Evolutionary conservation across 2,888 invertebrate species (phyloP), one percentile per base, ranked within the genome.

Genomic region (Philonicus albiceps): DNA sequence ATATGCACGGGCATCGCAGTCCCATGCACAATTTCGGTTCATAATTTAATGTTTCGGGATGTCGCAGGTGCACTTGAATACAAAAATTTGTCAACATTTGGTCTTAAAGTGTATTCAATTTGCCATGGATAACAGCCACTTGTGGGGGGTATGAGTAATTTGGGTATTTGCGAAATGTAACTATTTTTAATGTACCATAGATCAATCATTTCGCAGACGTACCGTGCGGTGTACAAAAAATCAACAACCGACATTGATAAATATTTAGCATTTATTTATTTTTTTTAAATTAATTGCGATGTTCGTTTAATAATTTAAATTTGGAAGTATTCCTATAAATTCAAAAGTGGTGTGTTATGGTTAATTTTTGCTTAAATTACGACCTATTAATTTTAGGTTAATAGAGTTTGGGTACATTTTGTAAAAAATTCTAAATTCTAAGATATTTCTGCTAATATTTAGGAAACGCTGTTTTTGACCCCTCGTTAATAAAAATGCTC

Each of bases 11-110:
- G 16, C 16, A 74, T 31, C 74, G 27, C 64, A 64, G 64, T 27
- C 74, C n/a, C 31, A 74, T 74, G 74, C 34, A 31, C 31, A 74
- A 31, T 30, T 74, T 74, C 74, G 34, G 31, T 34, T 31, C 74
- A 74, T 74, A 31, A 74, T 74, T 74, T 74, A 74, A 74, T 74
- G 31, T 31, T 74, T 31, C 34, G 74, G 74, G 34, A 6, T 74
- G 34, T 74, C 74, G 19, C 74, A 74, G 74, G 74, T 74, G 74
- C 31, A 74, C n/a, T 74, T 74, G 74, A 74, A 74, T 74, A 34
- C 74, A 74, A 74, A 74, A 74, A 34, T 74, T 34, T 74, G 31
- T 74, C 31, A 74, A 74, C 34, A 31, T 74, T 74, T 74, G 74
- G 34, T 74, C 74, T 74, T 74, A 74, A 74, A 74, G 74, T 34